A percentile compares a stretch with the other conserved stretches of the same genome.
phyloP scores from a whole-genome alignment of 2,888 invertebrate genomes.

The Eupithecia dodoneata region DNA sequence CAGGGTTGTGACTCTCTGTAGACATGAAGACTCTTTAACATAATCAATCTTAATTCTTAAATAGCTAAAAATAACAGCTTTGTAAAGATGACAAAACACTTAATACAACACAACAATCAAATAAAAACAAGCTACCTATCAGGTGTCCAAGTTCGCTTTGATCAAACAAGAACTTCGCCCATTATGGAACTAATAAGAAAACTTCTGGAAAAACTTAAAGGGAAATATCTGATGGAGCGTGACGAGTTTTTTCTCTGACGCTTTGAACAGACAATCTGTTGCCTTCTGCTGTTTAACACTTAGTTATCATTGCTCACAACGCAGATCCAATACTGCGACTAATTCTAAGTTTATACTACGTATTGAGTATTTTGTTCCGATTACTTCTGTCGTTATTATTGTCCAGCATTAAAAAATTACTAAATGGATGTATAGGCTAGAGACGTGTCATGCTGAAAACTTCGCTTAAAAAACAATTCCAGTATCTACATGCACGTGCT shows the following conservation, averaged over 20 bases:
- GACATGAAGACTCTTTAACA: too few species aligned
- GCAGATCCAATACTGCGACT: too few species aligned
- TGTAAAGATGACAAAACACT: background rate
- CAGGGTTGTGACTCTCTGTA: too few species aligned
- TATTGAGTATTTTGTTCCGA: too few species aligned
- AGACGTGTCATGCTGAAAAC: background rate
- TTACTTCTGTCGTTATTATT: too few species aligned
- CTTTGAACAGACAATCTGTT: background rate
- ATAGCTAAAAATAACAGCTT: background rate
- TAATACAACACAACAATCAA: background rate
- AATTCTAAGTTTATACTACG: too few species aligned
- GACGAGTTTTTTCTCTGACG: background rate
- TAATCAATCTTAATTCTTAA: too few species aligned
- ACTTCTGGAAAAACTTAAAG: slow-evolving; percentile 33
- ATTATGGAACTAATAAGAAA: slow-evolving; percentile 37
- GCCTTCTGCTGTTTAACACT: background rate
- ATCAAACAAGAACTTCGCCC: slow-evolving; percentile 33
- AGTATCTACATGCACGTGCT: background rate
- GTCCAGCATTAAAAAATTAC: too few species aligned
- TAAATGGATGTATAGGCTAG: background rate
- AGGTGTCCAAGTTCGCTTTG: slow-evolving; percentile 29
- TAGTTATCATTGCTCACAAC: too few species aligned
- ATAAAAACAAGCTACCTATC: slow-evolving; percentile 26
- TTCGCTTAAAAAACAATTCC: background rate
- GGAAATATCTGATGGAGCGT: slow-evolving; percentile 1